Base-by-base conservation (phyloP, 2,113 vertebrate genomes). In the Agelaius phoeniceus region DNA sequence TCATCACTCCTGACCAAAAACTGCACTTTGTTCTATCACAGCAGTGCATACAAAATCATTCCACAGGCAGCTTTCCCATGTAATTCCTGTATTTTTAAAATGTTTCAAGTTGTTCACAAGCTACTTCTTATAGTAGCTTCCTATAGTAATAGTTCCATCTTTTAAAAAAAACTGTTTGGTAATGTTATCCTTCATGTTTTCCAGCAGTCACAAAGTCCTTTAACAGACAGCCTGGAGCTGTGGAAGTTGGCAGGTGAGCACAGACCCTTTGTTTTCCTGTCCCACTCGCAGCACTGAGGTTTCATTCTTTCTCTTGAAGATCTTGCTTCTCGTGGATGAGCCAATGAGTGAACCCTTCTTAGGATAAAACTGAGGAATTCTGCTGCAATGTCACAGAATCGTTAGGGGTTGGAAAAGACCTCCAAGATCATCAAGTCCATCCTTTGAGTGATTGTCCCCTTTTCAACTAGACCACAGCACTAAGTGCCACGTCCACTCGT, bases 241-340 rank as follows among this genome's bases (percentile, higher is more conserved):
- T n/a, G 10, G 65, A 65, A 39, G 10, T 5, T 77, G 54, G 12
- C 67, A 79, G 49, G 46, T 79, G 35, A 76, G 10, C 10, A 48
- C 0, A 55, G 3, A 31, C 0, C 0, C 3, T 84, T 58, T 63
- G 7, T n/a, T 77, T 63, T 77, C 18, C 12, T 4, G 1, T 54
- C 31, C 61, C 37, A 6, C 8, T 31, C 20, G 1, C 31, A 85
- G 23, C 18, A 67, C 51, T 17, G 23, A 41, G 16, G 21, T 73
- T 37, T 76, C 12, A 62, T 22, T 76, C 58, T 49, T 66, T n/a
- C 9, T 54, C 9, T 41, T 61, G 15, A 15, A 68, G 14, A 67
- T 48, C 46, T 52, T 74, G 15, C 7, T 79, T 39, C 37, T 61
- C 5, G 4, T 10, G 51, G 54, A 14, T 10, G 4, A 62, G 9